Conservation (phyloP, 2,113 vertebrate species). For the Periophthalmodon schlosseri region DNA sequence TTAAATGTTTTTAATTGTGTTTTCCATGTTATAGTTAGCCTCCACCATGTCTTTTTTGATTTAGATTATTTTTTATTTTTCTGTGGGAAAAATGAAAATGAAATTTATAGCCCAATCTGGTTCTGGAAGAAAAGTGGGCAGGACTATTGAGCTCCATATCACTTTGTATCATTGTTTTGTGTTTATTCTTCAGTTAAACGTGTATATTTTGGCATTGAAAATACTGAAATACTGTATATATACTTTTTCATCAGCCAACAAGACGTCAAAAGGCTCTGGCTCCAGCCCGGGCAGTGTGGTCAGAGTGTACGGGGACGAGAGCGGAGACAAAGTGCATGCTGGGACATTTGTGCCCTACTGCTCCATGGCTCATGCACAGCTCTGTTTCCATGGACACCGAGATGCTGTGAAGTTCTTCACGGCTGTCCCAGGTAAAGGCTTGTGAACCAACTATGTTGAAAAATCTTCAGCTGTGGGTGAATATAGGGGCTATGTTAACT, state of each 20-base stretch:
- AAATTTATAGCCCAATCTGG: too few species aligned
- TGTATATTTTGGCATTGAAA: too few species aligned
- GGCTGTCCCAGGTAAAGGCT: conserved; percentile 87
- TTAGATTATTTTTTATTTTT: too few species aligned
- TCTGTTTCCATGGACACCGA: conserved; percentile 96
- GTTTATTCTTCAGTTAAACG: too few species aligned
- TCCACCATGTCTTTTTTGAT: too few species aligned
- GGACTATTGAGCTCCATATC: too few species aligned
- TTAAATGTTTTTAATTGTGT: too few species aligned
- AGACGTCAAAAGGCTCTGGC: conserved; percentile 78
- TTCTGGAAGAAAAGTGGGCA: too few species aligned
- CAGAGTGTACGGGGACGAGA: conserved; percentile 92
- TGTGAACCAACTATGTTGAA: background rate
- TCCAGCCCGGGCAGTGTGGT: conserved; percentile 86
- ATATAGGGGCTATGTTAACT: too few species aligned
- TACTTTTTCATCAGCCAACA: conserved; percentile 77
- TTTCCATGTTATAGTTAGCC: too few species aligned
- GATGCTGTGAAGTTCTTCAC: conserved; percentile 99
- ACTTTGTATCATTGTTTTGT: too few species aligned
- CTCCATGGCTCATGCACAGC: conserved; percentile 96
- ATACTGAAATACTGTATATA: background rate
- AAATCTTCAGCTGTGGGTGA: background rate
- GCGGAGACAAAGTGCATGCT: conserved; percentile 92
- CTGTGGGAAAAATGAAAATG: too few species aligned
- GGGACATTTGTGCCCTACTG: conserved; percentile 95